Evolutionary conservation across 2,888 invertebrate genomes (phyloP), one percentile per base, ranked within the genome.

Genomic region (Nipponacmea schrenckii): DNA sequence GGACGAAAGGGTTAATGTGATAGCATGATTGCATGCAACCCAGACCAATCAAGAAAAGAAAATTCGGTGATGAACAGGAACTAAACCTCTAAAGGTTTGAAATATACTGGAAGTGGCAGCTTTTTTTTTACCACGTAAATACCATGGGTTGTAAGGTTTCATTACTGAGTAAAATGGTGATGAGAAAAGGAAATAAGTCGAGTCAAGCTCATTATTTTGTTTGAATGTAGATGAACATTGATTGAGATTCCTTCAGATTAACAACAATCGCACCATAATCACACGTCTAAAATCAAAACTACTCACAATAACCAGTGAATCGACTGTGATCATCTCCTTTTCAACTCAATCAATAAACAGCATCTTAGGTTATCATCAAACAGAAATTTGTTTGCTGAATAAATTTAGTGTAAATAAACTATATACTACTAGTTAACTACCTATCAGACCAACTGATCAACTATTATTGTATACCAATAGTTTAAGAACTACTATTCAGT

Each of bases 181-280:
- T 56, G 20, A 56, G 56, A 14, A 24, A 10, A 20, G 56, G 56
- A 56, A 56, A 56, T 56, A 56, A 56, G 24, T 10, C 20, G 12
- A 56, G 56, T 24, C 56, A 56, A 56, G 20, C 56, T 56, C 56
- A 56, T 56, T 56, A 56, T 56, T 24, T 24, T 24, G 56, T 56
- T 56, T 56, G 56, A 56, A 24, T 56, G 56, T 56, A 24, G 56
- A 56, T 56, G 20, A 56, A 24, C 24, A 56, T 56, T 56, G 56
- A 56, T 56, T 56, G 24, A 24, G 56, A 56, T 56, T 56, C 56
- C 24, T 56, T 56, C 56, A 56, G 20, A 24, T 24, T 24, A 24
- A 12, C 24, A 56, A 56, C 56, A 56, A 56, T 39, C 39, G 39
- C 39, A 39, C 10, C 39, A 10, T 39, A 39, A 39, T 39, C 39